Base-by-base conservation (phyloP, 2,113 vertebrate genomes). In the Trochalopteron elliotii region DNA sequence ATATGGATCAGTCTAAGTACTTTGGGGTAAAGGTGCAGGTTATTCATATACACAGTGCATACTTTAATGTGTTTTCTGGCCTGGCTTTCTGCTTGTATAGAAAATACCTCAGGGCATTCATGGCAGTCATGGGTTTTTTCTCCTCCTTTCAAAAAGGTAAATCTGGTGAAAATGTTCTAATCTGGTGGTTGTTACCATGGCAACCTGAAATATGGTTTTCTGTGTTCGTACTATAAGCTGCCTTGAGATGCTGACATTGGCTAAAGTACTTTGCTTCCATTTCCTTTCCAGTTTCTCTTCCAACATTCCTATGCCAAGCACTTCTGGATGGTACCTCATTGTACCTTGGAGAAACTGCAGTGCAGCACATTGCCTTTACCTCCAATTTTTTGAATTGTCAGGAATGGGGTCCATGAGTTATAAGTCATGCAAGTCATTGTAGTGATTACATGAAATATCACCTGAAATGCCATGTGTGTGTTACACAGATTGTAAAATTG, bases 111-210 rank as follows among this genome's bases (percentile, higher is more conserved):
- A 28, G 20, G 45, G 10, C 45, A 78, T 74, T 89, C 1, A 1
- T 44, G 19, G 56, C 4, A 64, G n/a, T 60, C 14, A 40, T 27
- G 15, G 17, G 6, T 4, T 10, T 52, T n/a, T 56, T 85, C 47
- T 65, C 40, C 39, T 57, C 17, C 15, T 64, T 87, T 56, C 8
- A 76, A 76, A 77, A 83, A 81, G 8, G 4, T 79, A 37, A 81
- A 75, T 91, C 72, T 87, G 70, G 93, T 93, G 52, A 92, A 91
- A 79, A 39, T 65, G 79, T 83, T 75, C 37, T 87, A 49, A 84
- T 89, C 84, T 83, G 81, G 49, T 92, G n/a, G 25, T 87, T 84
- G 87, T 89, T 93, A 60, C 84, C 18, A 4, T 76, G 59, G 59
- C 67, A 91, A 76, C 82, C 57, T 79, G 57, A 93, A 96, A 59